These are phyloP conservation scores for Forbesichthys papilliferus DNA, from an alignment of 2,113 vertebrate genomes.

Conservation along the genomic window DNA sequence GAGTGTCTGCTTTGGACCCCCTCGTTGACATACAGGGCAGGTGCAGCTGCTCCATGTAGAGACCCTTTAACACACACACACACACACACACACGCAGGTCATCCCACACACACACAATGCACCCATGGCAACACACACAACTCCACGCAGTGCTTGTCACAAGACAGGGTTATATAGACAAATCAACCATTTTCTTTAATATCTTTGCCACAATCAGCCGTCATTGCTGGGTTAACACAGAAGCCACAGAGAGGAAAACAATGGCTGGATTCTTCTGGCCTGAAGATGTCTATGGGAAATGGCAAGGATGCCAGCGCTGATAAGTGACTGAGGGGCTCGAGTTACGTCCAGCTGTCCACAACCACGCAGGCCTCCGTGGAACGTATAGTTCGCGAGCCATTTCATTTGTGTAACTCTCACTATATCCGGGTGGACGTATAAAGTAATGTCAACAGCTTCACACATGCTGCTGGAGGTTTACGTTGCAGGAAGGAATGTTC, in stretches of 20 bases:
- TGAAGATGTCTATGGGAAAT: slow-evolving; percentile 78
- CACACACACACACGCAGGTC: slow-evolving; percentile 21
- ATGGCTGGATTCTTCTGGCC: slow-evolving; percentile 75
- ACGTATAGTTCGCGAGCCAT: slow-evolving; percentile 70
- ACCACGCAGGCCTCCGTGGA: slow-evolving; percentile 64
- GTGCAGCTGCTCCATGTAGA: slow-evolving; percentile 58
- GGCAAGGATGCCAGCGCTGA: slow-evolving; percentile 72
- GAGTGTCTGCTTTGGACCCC: slow-evolving; percentile 62
- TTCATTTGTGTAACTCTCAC: slow-evolving; percentile 69
- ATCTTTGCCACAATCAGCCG: slow-evolving; percentile 75
- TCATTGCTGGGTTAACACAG: slow-evolving; percentile 75
- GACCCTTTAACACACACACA: not conserved
- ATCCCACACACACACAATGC: slow-evolving; percentile 18
- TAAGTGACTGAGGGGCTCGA: slow-evolving; percentile 74
- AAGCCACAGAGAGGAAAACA: slow-evolving; percentile 76
- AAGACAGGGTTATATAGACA: slow-evolving; percentile 59
- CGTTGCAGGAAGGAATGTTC: slow-evolving; percentile 68
- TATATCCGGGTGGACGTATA: slow-evolving; percentile 68
- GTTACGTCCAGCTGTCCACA: slow-evolving; percentile 81
- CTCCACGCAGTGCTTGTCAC: slow-evolving; percentile 53
- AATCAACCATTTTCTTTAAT: slow-evolving; percentile 76
- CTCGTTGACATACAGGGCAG: slow-evolving; percentile 73
- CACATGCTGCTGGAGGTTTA: slow-evolving; percentile 57
- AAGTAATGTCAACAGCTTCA: slow-evolving; percentile 72
- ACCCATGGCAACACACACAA: slow-evolving; percentile 14